Evolutionary conservation across 2,888 invertebrate genomes (phyloP).

Genomic region (Holacanthella duospinosa): DNA sequence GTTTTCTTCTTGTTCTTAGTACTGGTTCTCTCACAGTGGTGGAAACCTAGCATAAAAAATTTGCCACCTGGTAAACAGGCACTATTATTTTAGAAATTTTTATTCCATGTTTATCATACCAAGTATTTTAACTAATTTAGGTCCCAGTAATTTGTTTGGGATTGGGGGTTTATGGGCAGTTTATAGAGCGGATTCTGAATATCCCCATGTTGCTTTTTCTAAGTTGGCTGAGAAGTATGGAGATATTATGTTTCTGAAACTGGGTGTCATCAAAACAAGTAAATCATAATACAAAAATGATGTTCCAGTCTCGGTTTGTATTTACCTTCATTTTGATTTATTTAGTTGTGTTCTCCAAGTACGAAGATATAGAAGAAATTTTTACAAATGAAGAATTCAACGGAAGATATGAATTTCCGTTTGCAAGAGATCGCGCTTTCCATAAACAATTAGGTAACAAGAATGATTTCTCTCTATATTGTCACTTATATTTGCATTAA

Average conservation of each 20-base stretch:
- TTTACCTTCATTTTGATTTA: no score
- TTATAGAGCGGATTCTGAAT: background rate
- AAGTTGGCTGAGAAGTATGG: slow-evolving; percentile 14
- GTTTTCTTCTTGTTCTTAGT: no score
- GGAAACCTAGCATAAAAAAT: no score
- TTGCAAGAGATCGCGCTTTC: background rate
- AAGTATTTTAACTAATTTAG: no score
- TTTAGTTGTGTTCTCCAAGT: background rate
- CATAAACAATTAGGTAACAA: background rate
- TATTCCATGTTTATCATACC: no score
- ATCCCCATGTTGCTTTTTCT: slow-evolving; percentile 8
- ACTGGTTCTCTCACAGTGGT: no score
- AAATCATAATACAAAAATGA: no score
- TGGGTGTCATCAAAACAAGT: slow-evolving; percentile 9
- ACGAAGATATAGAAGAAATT: background rate
- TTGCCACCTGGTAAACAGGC: no score
- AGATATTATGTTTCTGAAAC: slow-evolving; percentile 7
- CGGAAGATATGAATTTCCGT: background rate
- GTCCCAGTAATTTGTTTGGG: slow-evolving; percentile 10
- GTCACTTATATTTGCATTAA: no score
- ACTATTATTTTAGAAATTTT: no score
- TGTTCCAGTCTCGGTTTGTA: no score
- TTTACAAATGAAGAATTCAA: background rate
- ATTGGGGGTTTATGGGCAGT: slow-evolving; percentile 10
- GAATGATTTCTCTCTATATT: no score